phyloP scores from a whole-genome alignment of 2,797 vertebrate genomes.

The Macrochelys suwanniensis region DNA sequence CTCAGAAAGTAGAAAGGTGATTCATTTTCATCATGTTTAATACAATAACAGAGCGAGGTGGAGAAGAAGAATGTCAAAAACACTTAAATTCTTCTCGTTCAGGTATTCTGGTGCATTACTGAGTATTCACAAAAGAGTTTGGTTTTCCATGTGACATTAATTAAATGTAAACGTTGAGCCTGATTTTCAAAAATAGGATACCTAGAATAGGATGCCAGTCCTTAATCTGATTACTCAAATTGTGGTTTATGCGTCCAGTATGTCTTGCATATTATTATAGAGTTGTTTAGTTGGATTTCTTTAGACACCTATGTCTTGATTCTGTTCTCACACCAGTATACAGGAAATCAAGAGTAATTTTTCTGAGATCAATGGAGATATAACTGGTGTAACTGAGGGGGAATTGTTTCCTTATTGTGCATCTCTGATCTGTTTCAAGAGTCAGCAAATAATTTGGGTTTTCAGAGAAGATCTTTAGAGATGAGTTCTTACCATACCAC shows the following conservation, averaged over 20 bases:
- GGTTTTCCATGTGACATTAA: not conserved
- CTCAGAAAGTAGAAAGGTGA: not conserved
- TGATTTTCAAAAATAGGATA: not conserved
- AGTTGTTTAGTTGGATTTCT: not conserved
- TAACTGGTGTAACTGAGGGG: not conserved
- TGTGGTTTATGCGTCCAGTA: not conserved
- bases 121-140: not conserved
- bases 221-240: not conserved
- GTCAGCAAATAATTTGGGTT: not conserved
- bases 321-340: not conserved
- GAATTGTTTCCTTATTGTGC: not conserved
- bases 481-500: not conserved
- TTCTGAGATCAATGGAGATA: not conserved
- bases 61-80: not conserved
- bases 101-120: not conserved
- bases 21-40: not conserved
- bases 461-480: not conserved
- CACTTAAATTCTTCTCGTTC: not conserved
- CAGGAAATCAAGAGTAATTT: not conserved
- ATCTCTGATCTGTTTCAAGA: not conserved
- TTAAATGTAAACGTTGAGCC: not conserved
- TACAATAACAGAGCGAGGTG: not conserved
- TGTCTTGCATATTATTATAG: not conserved
- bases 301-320: not conserved
- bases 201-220: rapidly evolving